Conservation (phyloP, 2,797 vertebrate genomes). For the Psittacula derbiana region DNA sequence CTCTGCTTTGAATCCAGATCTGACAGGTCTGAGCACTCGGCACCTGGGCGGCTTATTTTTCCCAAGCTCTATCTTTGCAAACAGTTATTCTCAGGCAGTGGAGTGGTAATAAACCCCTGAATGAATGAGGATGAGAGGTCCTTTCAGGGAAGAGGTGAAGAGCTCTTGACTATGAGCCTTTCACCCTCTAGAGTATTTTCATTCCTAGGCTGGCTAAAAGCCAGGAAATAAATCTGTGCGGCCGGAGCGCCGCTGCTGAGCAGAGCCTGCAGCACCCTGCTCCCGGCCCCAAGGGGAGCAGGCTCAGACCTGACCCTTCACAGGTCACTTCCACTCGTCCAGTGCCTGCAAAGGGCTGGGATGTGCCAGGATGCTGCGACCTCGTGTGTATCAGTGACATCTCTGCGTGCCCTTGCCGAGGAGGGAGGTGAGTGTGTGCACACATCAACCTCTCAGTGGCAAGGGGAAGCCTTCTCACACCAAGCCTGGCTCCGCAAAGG, state of each 20-base stretch:
- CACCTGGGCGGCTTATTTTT: slow-evolving; percentile 16
- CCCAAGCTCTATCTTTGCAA: slow-evolving; percentile 37
- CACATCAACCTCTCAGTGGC: fast-evolving
- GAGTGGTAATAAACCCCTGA: slow-evolving; percentile 66
- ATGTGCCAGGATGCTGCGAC: neutral
- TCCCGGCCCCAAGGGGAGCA: fast-evolving
- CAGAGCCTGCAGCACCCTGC: neutral
- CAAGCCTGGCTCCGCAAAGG: neutral
- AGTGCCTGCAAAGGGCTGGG: fast-evolving
- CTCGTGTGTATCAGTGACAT: fast-evolving
- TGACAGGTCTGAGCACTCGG: neutral
- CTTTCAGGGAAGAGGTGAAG: slow-evolving; percentile 68
- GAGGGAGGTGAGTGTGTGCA: neutral
- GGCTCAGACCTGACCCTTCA: neutral
- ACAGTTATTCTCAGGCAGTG: slow-evolving; percentile 53
- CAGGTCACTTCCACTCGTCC: neutral
- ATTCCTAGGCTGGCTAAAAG: slow-evolving; percentile 63
- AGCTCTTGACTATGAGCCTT: slow-evolving; percentile 68
- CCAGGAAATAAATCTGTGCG: slow-evolving; percentile 62
- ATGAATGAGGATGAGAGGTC: slow-evolving; percentile 67
- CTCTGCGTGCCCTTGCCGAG: fast-evolving
- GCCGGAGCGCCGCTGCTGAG: neutral
- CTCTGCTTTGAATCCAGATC: neutral
- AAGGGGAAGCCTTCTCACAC: neutral
- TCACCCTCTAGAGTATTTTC: slow-evolving; percentile 68